Evolutionary conservation across 1,140 invertebrate species (phyloP), one percentile per base, ranked within the genome.

Genomic region (Drosophila sp.): DNA sequence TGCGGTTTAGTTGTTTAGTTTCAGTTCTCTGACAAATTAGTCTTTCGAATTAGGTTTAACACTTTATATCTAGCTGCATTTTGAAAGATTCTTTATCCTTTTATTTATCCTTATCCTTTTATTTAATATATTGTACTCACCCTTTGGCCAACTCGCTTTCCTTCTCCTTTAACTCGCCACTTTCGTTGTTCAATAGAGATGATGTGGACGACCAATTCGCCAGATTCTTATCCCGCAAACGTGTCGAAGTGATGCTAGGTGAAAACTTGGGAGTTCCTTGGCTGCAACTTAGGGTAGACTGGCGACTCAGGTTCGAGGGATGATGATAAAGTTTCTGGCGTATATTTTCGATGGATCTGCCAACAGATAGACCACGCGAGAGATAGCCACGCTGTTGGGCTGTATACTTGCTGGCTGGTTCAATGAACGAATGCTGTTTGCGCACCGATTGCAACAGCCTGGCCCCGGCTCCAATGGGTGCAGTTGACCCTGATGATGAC

Each of bases 391-490:
- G 68, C 32, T 84, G 72, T 50, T 89, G 78, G 17, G 83, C 62
- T 6, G 79, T 60, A 10, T 76, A 81, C n/a, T 62, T 68, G 44
- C 67, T 63, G 35, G 76, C 27, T 5, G 84, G 65, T 55, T 91
- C 89, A 10, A 90, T 83, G 33, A 91, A 84, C 5, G 89, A 91
- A 33, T 90, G 75, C 66, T 91, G 89, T 17, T 91, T 91, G 7
- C 82, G 76, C 25, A 91, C 71, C 5, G 72, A 56, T 3, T 57
- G 56, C 10, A 66, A 54, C 4, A 69, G 55, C 0, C 44, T 27
- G 4, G 23, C 44, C 3, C 44, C 44, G 23, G 23, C 44, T 10
- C 44, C 44, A 10, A 50, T 23, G 23, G 44, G 7, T 7, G 71
- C 30, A 4, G 69, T 63, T 27, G 72, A 27, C 17, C 62, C 8